Conservation (phyloP, 2,797 vertebrate genomes). For the Liasis olivaceus region DNA sequence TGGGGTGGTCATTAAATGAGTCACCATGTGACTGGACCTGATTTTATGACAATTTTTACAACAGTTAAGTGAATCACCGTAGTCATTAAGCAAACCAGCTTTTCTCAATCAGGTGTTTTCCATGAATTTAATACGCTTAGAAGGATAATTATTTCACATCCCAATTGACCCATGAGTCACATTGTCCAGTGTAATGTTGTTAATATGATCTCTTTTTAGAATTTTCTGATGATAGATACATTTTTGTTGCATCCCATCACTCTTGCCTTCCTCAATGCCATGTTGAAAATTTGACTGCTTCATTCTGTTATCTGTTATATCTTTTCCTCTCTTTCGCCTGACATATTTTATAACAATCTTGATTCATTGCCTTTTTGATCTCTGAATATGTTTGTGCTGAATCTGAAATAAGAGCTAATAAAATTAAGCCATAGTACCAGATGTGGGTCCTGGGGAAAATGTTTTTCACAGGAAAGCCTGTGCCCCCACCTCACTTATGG, state of each 20-base stretch:
- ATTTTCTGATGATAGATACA: conserved; percentile 6
- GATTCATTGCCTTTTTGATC: background rate
- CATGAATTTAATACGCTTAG: background rate
- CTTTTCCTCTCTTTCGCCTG: background rate
- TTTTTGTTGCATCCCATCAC: background rate
- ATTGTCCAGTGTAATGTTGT: background rate
- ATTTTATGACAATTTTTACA: too few species aligned
- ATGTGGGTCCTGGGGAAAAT: background rate
- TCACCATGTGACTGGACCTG: too few species aligned
- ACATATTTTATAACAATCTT: background rate
- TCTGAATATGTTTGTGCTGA: background rate
- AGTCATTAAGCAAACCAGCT: background rate
- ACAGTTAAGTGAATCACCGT: too few species aligned
- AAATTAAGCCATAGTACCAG: background rate
- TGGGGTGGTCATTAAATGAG: too few species aligned
- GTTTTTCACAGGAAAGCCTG: background rate
- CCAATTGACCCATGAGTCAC: background rate
- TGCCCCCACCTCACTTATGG: background rate
- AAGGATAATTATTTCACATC: background rate
- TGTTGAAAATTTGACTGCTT: background rate
- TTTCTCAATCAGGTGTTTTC: too few species aligned
- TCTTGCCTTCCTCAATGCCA: background rate
- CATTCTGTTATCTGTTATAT: background rate
- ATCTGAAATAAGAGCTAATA: background rate
- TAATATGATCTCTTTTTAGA: background rate